Evolutionary conservation across 2,113 vertebrate species (phyloP).

Genomic region (Planiliza haematocheilus): DNA sequence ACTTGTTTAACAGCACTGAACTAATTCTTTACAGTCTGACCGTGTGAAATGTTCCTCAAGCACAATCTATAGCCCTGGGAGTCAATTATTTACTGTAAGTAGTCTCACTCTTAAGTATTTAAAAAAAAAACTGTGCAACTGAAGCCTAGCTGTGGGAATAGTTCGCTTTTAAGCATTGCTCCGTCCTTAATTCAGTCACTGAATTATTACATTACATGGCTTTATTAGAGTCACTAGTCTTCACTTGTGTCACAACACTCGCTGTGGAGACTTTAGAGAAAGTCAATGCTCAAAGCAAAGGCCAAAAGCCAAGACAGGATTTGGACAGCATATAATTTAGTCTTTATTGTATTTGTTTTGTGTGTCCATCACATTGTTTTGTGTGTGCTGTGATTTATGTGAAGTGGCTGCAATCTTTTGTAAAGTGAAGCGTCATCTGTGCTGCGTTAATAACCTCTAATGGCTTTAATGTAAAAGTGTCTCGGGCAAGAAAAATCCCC

Average conservation of each 20-base stretch:
- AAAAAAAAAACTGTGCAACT: not conserved
- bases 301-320: conserved; percentile 29
- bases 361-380: not conserved
- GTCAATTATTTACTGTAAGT: conserved; percentile 48
- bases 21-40: not conserved
- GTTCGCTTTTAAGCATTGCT: conserved; percentile 31
- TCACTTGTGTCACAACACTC: conserved; percentile 67
- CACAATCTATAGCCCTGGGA: not conserved
- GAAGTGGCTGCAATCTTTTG: not conserved
- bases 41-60: conserved; percentile 4
- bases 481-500: not conserved
- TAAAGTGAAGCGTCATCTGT: conserved; percentile 11
- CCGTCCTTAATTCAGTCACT: conserved; percentile 60
- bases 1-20: not conserved
- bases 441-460: not conserved
- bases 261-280: conserved; percentile 40
- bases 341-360: conserved; percentile 9
- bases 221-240: conserved; percentile 76
- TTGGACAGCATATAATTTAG: conserved; percentile 28
- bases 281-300: conserved; percentile 17
- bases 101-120: conserved; percentile 26
- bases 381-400: conserved; percentile 1
- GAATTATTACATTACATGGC: conserved; percentile 70
- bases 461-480: conserved; percentile 11
- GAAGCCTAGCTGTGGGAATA: conserved; percentile 27